Evolutionary conservation across 2,888 invertebrate genomes (phyloP), one percentile per base, ranked within the genome.

Genomic region (Heteromyza rotundicornis): DNA sequence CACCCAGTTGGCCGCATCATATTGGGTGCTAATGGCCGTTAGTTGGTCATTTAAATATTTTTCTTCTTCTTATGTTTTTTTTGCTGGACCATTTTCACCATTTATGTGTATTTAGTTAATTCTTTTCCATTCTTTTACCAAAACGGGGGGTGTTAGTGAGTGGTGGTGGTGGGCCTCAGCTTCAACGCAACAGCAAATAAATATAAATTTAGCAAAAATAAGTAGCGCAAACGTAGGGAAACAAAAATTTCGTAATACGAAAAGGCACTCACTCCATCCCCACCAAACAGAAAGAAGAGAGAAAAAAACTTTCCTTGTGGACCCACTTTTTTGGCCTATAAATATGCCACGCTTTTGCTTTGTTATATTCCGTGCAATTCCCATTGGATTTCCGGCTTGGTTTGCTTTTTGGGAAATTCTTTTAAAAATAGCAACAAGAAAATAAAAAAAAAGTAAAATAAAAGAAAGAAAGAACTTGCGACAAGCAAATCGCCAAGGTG

Each of bases 161-260:
- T n/a, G n/a, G n/a, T n/a, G n/a, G n/a, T n/a, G n/a, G n/a, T n/a
- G n/a, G n/a, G n/a, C n/a, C n/a, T n/a, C n/a, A n/a, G n/a, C n/a
- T n/a, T n/a, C 55, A 16, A 7, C 19, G 74, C 67, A 65, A 69
- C 69, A 69, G 57, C 52, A 32, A 72, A 75, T 77, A 78, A 76
- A 76, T 74, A 76, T 69, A 70, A 75, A 74, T 76, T 77, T 75
- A 75, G 73, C 63, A 24, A 53, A 60, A 63, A 54, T 53, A 36
- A 40, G 40, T 27, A 47, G 47, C 19, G 14, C 17, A 47, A 20
- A 10, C 10, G 27, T n/a, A n/a, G n/a, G n/a, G n/a, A n/a, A n/a
- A n/a, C n/a, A n/a, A n/a, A n/a, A n/a, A n/a, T n/a, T n/a, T n/a
- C n/a, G n/a, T n/a, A n/a, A n/a, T n/a, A n/a, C n/a, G n/a, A n/a